Evolutionary conservation across 2,888 invertebrate species (phyloP).

Genomic region (Icerya purchasi): DNA sequence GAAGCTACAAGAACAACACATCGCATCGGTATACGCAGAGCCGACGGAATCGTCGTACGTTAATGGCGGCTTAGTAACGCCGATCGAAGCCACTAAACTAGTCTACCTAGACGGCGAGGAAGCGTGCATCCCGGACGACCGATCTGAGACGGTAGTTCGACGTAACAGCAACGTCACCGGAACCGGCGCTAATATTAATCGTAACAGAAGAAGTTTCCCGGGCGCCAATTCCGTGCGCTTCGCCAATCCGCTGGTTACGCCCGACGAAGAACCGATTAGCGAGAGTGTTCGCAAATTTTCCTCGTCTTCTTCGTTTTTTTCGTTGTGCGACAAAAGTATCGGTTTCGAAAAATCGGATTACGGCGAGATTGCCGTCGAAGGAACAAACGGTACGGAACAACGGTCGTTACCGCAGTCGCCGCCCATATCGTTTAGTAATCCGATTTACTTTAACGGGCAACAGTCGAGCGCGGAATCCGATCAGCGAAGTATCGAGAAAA

Average conservation of each 20-base stretch:
- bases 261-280: slow-evolving; percentile 24
- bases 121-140: slow-evolving; percentile 24
- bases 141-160: slow-evolving; percentile 21
- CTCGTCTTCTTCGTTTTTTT: too few relatives aligned
- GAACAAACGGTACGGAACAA: background rate
- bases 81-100: slow-evolving; percentile 41
- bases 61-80: slow-evolving; percentile 28
- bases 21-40: slow-evolving; percentile 5
- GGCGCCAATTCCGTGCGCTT: slow-evolving; percentile 34
- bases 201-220: slow-evolving; percentile 21
- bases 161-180: background rate
- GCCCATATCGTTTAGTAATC: slow-evolving; percentile 11
- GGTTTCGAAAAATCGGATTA: slow-evolving; percentile 1
- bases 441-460: background rate
- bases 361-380: slow-evolving; percentile 2
- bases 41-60: slow-evolving; percentile 4
- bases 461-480: background rate
- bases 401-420: too few relatives aligned
- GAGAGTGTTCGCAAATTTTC: slow-evolving; percentile 31
- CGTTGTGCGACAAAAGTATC: background rate
- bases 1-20: slow-evolving; percentile 16
- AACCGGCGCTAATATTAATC: slow-evolving; percentile 22
- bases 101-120: slow-evolving; percentile 50
- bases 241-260: slow-evolving; percentile 23
- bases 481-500: slow-evolving; percentile 1